These are phyloP conservation scores for Leptinotarsa juncta DNA, from an alignment of 2,888 invertebrate species.

Conservation along the genomic window DNA sequence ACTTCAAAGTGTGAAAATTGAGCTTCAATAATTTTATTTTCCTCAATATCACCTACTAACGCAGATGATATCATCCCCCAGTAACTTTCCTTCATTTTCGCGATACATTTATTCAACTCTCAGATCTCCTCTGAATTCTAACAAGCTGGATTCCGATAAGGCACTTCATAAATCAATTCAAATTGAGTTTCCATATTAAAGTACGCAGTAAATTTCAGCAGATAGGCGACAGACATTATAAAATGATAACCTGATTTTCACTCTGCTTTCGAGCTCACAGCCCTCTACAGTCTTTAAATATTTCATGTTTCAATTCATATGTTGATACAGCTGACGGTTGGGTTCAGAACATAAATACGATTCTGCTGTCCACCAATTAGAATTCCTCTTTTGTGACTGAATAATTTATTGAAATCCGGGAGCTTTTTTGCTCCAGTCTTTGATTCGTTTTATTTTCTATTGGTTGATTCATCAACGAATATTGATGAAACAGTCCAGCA, in stretches of 20 bases:
- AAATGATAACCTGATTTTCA: slow-evolving; percentile 35
- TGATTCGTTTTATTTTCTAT: slow-evolving; percentile 30
- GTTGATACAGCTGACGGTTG: slow-evolving; percentile 68
- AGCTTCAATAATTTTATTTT: neutral
- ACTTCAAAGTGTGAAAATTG: neutral
- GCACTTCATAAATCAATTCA: slow-evolving; percentile 43
- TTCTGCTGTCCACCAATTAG: slow-evolving; percentile 48
- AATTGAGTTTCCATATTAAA: slow-evolving; percentile 46
- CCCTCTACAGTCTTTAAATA: slow-evolving; percentile 46
- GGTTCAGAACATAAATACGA: slow-evolving; percentile 43
- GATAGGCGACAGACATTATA: slow-evolving; percentile 38
- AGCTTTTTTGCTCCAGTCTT: slow-evolving; percentile 29
- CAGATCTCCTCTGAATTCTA: slow-evolving; percentile 39
- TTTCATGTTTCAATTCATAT: slow-evolving; percentile 52
- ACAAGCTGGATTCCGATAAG: slow-evolving; percentile 40
- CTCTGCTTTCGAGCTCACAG: slow-evolving; percentile 32
- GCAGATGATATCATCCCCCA: neutral
- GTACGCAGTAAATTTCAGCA: slow-evolving; percentile 40
- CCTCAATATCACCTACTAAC: neutral
- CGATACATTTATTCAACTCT: slow-evolving; percentile 33
- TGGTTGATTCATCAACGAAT: slow-evolving; percentile 23
- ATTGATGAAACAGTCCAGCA: neutral
- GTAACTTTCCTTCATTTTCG: neutral
- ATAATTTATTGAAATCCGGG: slow-evolving; percentile 32
- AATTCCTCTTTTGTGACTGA: slow-evolving; percentile 38